Evolutionary conservation across 2,113 vertebrate species (phyloP).

Genomic region (Hypomesus transpacificus): DNA sequence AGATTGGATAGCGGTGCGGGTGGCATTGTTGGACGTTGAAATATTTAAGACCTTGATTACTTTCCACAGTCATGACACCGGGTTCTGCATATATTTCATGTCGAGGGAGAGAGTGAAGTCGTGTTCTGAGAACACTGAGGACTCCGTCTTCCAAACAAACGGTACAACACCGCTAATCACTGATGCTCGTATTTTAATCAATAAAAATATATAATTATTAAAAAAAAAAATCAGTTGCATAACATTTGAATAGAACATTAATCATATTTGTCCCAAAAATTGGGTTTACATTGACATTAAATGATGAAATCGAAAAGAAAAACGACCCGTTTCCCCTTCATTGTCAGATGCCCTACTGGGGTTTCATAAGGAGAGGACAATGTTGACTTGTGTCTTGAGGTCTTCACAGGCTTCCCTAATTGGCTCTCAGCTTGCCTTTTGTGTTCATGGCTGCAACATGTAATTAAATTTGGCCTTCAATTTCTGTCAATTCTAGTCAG

Average conservation of each 20-base stretch:
- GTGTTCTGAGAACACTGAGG: background rate
- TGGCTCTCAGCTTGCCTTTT: conserved; percentile 10
- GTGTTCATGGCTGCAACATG: conserved; percentile 22
- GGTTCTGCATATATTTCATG: conserved; percentile 40
- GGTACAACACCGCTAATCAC: too few relatives aligned
- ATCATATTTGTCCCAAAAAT: too few relatives aligned
- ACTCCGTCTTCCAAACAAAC: background rate
- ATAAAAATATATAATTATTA: too few relatives aligned
- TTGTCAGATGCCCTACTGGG: too few relatives aligned
- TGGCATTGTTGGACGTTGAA: conserved; percentile 49
- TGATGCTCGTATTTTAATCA: too few relatives aligned
- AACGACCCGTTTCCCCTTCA: too few relatives aligned
- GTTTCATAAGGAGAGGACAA: background rate
- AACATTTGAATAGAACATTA: too few relatives aligned
- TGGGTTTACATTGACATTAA: too few relatives aligned
- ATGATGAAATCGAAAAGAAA: too few relatives aligned
- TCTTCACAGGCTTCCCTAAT: conserved; percentile 14
- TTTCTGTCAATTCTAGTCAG: conserved; percentile 36
- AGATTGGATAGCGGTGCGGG: conserved; percentile 55
- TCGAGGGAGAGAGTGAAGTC: conserved; percentile 12
- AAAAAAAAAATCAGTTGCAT: too few relatives aligned
- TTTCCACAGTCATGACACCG: conserved; percentile 41
- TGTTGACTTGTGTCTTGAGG: conserved; percentile 13
- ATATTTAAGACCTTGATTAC: conserved; percentile 63
- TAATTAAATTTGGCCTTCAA: conserved; percentile 32